Base-by-base conservation (phyloP, 2,888 invertebrate species). In the Muschampia staudingeri region DNA sequence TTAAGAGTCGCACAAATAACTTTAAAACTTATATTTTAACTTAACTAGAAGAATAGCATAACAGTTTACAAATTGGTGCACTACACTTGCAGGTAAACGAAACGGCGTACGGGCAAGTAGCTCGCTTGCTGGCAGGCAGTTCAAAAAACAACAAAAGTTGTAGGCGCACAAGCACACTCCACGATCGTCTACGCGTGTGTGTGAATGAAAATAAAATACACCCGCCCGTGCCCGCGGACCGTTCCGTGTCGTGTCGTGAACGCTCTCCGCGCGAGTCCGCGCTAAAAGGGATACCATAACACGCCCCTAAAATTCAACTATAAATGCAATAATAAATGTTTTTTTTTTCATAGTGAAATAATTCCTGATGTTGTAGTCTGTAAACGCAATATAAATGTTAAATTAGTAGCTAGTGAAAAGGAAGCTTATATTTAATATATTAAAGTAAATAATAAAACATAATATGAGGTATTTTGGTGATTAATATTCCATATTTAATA, bases 21-120 rank as follows among this genome's bases (percentile, higher is more conserved):
- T 84, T 65, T 80, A 69, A 88, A 91, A 90, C 85, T 88, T 89
- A 85, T 88, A 87, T 84, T 84, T 84, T 84, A 87, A 85, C 83
- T 85, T 67, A 83, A 71, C 25, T 85, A 86, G 37, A 14, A 78
- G 76, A 86, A 44, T 1, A 80, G 75, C 82, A 83, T 87, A 90
- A 89, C 52, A 85, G 87, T 89, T 90, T 85, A 87, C 83, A 88
- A 91, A 89, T 89, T 89, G 88, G 11, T 70, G 91, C 92, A 93
- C 91, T 91, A 91, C 92, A 93, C 91, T 91, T 87, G 91, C 93
- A 94, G 93, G 94, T 94, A 94, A 90, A 92, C 91, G 91, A 94
- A 90, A 92, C 91, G 91, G 90, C 91, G 88, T 88, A 89, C 87
- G 88, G 92, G 91, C 94, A 93, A 95, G 92, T 92, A 92, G 67